Base-by-base conservation (phyloP, 2,113 vertebrate species). In the Carollia perspicillata region DNA sequence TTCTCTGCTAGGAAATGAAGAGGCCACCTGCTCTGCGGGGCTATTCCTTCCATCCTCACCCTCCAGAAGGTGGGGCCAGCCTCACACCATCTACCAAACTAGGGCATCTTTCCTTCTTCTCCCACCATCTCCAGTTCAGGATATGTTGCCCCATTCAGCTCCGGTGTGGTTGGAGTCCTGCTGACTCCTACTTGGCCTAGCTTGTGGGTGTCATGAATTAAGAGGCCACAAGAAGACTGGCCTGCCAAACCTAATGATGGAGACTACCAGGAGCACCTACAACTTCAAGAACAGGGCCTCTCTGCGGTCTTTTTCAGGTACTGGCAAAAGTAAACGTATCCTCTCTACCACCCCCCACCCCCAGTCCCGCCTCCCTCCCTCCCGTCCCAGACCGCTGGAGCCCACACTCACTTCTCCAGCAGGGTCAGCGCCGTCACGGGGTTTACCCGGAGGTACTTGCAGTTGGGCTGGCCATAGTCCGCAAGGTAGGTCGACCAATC, bases 401-500 rank as follows among this genome's bases (percentile, higher is more conserved):
- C 60, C 3, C 1, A 0, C 75, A 99, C 99, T 99, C 96, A 99
- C 99, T 99, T 99, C 83, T 99, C 99, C 89, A 99, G 99, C 94
- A 99, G 98, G 49, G 98, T 85, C 86, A 99, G 99, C 0, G 99
- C 99, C 0, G 99, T 99, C 71, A 99, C 98, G 0, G 99, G 99
- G 97, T 99, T 99, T 72, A 99, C 99, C 0, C 99, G 98, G 68
- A 99, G 99, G 94, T 99, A 99, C 95, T 99, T 99, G 98, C 99
- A 99, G 81, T 98, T 99, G 65, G 99, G 98, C 44, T 99, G 99
- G 0, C 99, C 99, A 0, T 99, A 99, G 96, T 99, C 99, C 0
- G 99, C 99, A 97, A 99, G 96, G 97, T 99, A 99, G 0, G 99
- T 99, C 0, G 99, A 99, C 99, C 99, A 99, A 84, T 99, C 99